Evolutionary conservation across 2,888 invertebrate species (phyloP).

Genomic region (Eupithecia dodoneata): DNA sequence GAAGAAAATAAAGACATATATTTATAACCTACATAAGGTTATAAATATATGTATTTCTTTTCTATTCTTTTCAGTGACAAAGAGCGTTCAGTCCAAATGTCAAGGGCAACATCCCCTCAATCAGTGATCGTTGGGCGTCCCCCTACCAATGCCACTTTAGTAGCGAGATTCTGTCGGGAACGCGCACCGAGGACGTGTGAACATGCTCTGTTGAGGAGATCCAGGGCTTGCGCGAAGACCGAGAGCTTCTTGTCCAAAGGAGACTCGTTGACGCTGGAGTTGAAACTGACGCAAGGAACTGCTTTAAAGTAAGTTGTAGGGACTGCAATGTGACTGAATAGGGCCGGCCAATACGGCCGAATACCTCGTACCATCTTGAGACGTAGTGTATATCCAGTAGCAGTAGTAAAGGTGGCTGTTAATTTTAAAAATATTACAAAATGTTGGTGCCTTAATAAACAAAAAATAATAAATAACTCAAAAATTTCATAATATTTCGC

Average conservation of each 20-base stretch:
- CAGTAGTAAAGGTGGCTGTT: too few species aligned
- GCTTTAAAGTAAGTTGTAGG: constrained; percentile 87
- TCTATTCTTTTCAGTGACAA: constrained; percentile 67
- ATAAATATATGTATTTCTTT: too few species aligned
- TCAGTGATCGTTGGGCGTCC: constrained; percentile 83
- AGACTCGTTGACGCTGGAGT: constrained; percentile 91
- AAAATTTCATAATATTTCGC: not conserved
- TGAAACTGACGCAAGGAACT: constrained; percentile 92
- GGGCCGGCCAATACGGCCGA: not conserved
- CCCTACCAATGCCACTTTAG: constrained; percentile 89
- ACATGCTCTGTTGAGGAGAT: constrained; percentile 87
- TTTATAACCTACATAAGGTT: too few species aligned
- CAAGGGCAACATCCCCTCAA: constrained; percentile 77
- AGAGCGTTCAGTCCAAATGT: constrained; percentile 79
- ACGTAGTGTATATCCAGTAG: not conserved
- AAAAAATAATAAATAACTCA: too few species aligned
- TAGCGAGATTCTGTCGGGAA: constrained; percentile 93
- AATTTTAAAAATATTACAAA: too few species aligned
- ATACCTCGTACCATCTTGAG: not conserved
- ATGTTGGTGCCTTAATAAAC: too few species aligned
- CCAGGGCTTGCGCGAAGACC: constrained; percentile 90
- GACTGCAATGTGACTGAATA: not conserved
- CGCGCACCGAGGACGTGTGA: constrained; percentile 93
- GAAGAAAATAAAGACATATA: too few species aligned
- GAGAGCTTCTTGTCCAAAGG: constrained; percentile 94